Base-by-base conservation (phyloP, 2,797 vertebrate genomes). In the Lepilemur septentrionalis region DNA sequence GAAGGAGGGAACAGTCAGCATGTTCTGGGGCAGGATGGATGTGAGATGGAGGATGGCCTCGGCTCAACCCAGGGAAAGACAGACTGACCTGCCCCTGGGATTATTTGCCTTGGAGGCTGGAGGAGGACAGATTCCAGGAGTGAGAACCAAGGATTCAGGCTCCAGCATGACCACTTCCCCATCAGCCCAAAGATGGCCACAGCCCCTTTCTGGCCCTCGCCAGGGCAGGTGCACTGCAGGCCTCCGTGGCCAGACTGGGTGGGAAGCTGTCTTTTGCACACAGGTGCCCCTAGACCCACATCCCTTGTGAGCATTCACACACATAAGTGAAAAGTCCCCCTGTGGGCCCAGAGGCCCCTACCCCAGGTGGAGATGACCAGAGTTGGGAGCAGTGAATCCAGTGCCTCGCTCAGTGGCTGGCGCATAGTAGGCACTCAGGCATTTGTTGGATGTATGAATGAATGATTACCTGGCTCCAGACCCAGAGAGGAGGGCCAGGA, bases 141-240 rank as follows among this genome's bases (percentile, higher is more conserved):
- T 65, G 41, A 38, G 61, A 72, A 65, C 14, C 38, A 7, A 7
- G 30, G 80, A 35, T 32, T 15, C 5, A 50, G 48, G n/a, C 32
- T 43, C 63, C 13, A 9, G 35, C 20, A 1, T 1, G 0, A 12
- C 20, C 5, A 0, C 57, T 20, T 89, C 43, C 18, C 65, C n/a
- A 15, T 17, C 46, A 18, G 35, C 41, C 72, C 48, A 5, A 7
- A 65, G 28, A 38, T 1, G 4, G 30, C 67, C 59, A 1, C n/a
- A 25, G 55, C 17, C 18, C 35, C 4, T 35, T 32, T 48, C 30
- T 4, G 59, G n/a, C 57, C 23, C 28, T 25, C 6, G 4, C 11
- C 28, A 38, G 15, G 1, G 0, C 28, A 0, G 46, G 12, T 9
- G 1, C 52, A 18, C 17, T 7, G 32, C 4, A 5, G 73, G 14